Evolutionary conservation across 2,888 invertebrate species (phyloP).

Genomic region (Drosophila nr. perissopoda): DNA sequence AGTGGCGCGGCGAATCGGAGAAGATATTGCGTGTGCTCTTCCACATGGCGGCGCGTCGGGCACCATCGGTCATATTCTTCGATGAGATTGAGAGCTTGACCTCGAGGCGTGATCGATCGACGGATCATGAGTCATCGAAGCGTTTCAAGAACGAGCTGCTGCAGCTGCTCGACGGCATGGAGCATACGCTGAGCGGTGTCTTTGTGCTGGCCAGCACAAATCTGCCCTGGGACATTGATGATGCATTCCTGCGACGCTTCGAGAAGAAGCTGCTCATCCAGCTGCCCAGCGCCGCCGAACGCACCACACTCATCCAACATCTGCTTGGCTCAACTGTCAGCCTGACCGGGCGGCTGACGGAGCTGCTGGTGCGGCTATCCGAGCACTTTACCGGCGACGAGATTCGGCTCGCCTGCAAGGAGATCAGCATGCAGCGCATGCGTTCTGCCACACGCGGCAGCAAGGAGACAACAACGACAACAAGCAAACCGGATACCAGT

Average conservation of each 20-base stretch:
- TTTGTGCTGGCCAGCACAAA: slow-evolving; percentile 94
- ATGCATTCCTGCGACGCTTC: slow-evolving; percentile 93
- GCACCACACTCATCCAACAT: slow-evolving; percentile 89
- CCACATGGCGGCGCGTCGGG: slow-evolving; percentile 92
- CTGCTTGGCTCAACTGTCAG: slow-evolving; percentile 84
- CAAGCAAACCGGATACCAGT: slow-evolving; percentile 42
- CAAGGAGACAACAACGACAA: not conserved
- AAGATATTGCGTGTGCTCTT: slow-evolving; percentile 95
- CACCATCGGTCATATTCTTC: slow-evolving; percentile 96
- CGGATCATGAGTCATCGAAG: slow-evolving; percentile 94
- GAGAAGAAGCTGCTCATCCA: slow-evolving; percentile 94
- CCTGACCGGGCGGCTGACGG: slow-evolving; percentile 65
- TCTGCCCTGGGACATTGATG: slow-evolving; percentile 96
- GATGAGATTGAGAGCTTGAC: slow-evolving; percentile 96
- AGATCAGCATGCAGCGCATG: slow-evolving; percentile 93
- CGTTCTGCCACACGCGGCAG: slow-evolving; percentile 85
- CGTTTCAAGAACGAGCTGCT: slow-evolving; percentile 95
- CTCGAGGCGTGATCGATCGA: slow-evolving; percentile 87
- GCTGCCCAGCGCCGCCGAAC: slow-evolving; percentile 89
- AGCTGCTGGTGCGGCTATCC: slow-evolving; percentile 86
- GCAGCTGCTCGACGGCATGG: slow-evolving; percentile 93
- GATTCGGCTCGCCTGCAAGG: slow-evolving; percentile 93
- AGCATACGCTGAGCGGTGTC: slow-evolving; percentile 88
- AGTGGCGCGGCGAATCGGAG: slow-evolving; percentile 98
- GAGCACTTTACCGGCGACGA: slow-evolving; percentile 95